These are phyloP conservation scores for Micromys minutus DNA, from an alignment of 2,113 vertebrate genomes.

Conservation along the genomic window DNA sequence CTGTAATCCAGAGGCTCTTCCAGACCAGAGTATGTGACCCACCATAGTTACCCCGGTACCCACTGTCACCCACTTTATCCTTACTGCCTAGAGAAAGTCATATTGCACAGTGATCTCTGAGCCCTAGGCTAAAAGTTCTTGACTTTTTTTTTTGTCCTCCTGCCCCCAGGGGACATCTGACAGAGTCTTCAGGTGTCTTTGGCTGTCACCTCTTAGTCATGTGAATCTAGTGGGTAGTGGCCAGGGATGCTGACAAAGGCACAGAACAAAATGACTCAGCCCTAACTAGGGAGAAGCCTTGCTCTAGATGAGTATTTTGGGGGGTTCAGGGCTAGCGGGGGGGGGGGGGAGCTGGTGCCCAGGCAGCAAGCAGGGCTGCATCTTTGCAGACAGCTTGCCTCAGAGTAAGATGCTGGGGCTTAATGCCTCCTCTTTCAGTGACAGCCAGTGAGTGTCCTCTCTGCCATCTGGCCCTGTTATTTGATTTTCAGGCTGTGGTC, in stretches of 20 bases:
- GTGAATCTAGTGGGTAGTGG: background rate
- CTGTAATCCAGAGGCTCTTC: background rate
- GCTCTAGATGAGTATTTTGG: background rate
- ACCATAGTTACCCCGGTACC: too few species aligned
- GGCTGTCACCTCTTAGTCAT: background rate
- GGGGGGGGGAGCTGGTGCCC: background rate
- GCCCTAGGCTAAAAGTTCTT: background rate
- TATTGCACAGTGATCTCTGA: background rate
- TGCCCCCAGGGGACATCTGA: background rate
- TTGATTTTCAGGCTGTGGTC: background rate
- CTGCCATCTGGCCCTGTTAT: background rate
- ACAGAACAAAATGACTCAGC: background rate
- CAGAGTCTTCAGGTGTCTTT: background rate
- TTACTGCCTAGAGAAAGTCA: background rate
- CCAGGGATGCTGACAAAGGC: background rate
- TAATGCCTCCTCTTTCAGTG: background rate
- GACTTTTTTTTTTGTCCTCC: background rate
- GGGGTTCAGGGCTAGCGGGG: background rate
- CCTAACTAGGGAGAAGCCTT: background rate
- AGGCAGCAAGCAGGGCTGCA: background rate
- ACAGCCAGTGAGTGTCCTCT: background rate
- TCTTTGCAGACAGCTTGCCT: background rate
- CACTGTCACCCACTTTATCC: fast-evolving
- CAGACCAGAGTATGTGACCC: background rate
- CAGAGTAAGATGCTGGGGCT: background rate